A percentile compares a stretch with the other conserved stretches of the same genome.
Conservation (phyloP, 2,888 invertebrate genomes). For the Gnatocerus cornutus region DNA sequence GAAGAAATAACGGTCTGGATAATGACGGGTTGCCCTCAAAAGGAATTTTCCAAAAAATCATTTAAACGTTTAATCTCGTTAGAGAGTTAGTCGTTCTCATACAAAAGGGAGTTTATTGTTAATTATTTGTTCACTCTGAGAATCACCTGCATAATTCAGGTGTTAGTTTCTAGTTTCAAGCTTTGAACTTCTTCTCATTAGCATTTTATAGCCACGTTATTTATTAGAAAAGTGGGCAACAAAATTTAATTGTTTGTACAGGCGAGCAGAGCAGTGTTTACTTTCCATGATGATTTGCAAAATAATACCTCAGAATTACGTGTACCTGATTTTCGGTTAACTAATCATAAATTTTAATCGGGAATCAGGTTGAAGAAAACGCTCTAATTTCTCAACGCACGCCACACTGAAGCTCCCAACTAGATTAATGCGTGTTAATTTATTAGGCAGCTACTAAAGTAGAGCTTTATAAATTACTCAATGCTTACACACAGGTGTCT, state of each 20-base stretch:
- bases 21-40: too few species aligned
- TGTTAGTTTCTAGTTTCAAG: too few species aligned
- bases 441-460: constrained; percentile 12
- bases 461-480: constrained; percentile 26
- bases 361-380: constrained; percentile 2
- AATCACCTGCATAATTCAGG: too few species aligned
- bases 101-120: too few species aligned
- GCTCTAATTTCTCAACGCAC: constrained; percentile 8
- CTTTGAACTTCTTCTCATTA: too few species aligned
- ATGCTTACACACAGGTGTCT: constrained; percentile 9
- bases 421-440: constrained; percentile 20
- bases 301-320: neutral
- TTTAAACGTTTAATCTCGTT: too few species aligned
- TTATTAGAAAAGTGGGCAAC: neutral
- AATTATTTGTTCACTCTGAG: too few species aligned
- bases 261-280: constrained; percentile 7
- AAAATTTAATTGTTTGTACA: constrained; percentile 14
- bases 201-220: too few species aligned
- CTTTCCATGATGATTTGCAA: constrained; percentile 14
- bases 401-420: neutral
- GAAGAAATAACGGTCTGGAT: too few species aligned
- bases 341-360: neutral
- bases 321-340: too few species aligned
- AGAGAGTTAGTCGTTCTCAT: too few species aligned
- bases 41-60: too few species aligned